Evolutionary conservation across 30 jellyfish, hydroid and myxozoan species (phyloP).

Genomic region (Aurelia sp.): DNA sequence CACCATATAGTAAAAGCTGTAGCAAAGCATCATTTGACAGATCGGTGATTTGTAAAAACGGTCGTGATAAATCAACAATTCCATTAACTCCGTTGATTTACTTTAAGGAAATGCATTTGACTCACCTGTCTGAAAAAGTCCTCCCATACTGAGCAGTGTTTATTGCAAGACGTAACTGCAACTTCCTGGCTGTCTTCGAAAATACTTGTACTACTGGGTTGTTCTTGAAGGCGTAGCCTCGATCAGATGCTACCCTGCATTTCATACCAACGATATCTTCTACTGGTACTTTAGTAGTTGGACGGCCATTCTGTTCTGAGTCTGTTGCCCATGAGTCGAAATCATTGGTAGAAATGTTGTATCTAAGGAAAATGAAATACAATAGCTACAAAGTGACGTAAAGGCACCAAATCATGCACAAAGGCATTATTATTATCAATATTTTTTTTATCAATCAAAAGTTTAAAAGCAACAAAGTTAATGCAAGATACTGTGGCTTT

Average conservation of each 20-base stretch:
- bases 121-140: slow-evolving; percentile 83
- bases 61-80: too few species aligned
- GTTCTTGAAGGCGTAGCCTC: slow-evolving; percentile 55
- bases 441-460: too few species aligned
- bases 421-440: too few species aligned
- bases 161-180: slow-evolving; percentile 78
- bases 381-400: too few species aligned
- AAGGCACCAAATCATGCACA: too few species aligned
- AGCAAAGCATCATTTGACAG: too few species aligned
- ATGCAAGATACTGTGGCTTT: too few species aligned
- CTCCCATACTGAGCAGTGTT: slow-evolving; percentile 97
- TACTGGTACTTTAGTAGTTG: slow-evolving; percentile 21
- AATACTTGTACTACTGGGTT: slow-evolving; percentile 56
- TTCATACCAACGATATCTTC: slow-evolving; percentile 23
- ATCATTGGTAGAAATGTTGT: slow-evolving; percentile 85
- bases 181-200: slow-evolving; percentile 18
- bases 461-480: too few species aligned
- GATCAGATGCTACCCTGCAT: slow-evolving; percentile 11
- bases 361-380: slow-evolving; percentile 29
- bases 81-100: too few species aligned
- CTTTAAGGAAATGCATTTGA: too few species aligned
- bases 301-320: slow-evolving; percentile 14
- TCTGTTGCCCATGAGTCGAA: slow-evolving; percentile 58
- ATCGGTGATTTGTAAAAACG: too few species aligned
- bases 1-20: too few species aligned